Base-by-base conservation (phyloP, 2,888 invertebrate species). In the Prenolepis imparis region DNA sequence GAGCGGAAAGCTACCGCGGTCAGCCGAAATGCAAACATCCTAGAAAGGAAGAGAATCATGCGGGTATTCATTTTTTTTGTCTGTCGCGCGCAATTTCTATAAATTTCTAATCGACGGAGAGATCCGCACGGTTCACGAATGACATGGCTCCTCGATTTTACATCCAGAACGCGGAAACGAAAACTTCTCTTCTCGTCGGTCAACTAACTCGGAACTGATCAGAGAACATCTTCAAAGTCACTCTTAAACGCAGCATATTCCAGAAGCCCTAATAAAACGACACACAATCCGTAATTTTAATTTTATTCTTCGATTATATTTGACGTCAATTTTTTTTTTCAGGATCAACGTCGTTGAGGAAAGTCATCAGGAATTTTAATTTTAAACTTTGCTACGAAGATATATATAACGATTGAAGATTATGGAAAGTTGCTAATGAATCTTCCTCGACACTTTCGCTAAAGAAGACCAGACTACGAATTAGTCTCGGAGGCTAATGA, bases 1-100 rank as follows among this genome's bases (percentile, higher is more conserved):
- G 83, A 74, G 74, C 75, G 83, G 83, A 84, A 84, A 83, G 64
- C 64, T n/a, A 32, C 15, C 61, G 52, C 52, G 63, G 44, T 52
- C 28, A 55, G 44, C 28, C 66, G 1, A 77, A 67, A 41, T 74
- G 41, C 55, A 66, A 83, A 66, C 48, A 64, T 75, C 41, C 48
- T 57, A 44, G 41, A 74, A 44, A 78, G 70, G 21, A 67, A 75
- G 61, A 67, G 78, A 87, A 70, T 74, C 44, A 21, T 59, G 15
- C 36, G 36, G 9, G 24, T 28, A 11, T 41, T 36, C 36, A 5
- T 18, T 39, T 36, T 57, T 44, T 52, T 72, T 24, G 32, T 11
- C 15, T 3, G 15, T 28, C 57, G 55, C 70, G 11, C 55, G 28
- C 67, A 57, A 61, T 59, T 67, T 84, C 55, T 66, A 82, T 24